Evolutionary conservation across 2,797 vertebrate genomes (phyloP).

Genomic region (Coregonus suidteri): DNA sequence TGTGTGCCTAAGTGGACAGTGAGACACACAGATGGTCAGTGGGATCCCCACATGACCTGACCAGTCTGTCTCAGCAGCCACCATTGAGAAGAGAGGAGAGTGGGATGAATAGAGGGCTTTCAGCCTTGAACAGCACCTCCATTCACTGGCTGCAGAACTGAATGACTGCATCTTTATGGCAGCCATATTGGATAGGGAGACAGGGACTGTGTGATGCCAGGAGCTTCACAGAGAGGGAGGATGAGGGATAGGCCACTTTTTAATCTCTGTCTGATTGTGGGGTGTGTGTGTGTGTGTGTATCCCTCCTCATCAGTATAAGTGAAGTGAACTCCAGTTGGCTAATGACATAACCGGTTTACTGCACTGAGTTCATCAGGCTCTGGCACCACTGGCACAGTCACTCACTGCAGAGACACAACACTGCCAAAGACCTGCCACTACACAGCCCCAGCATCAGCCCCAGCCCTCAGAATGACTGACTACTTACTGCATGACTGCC

Average conservation of each 20-base stretch:
- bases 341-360: constrained; percentile 36
- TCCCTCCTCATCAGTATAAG: constrained; percentile 31
- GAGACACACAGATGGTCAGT: constrained; percentile 30
- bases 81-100: constrained; percentile 27
- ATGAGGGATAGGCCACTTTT: neutral
- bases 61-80: neutral
- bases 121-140: constrained; percentile 47
- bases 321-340: constrained; percentile 40
- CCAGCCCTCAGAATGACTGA: neutral
- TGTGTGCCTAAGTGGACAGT: neutral
- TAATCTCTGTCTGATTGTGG: neutral
- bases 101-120: constrained; percentile 40
- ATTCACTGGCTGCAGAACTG: constrained; percentile 28
- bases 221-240: neutral
- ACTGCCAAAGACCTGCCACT: neutral
- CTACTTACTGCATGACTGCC: neutral
- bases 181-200: neutral
- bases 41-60: constrained; percentile 20
- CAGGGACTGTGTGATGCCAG: neutral
- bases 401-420: constrained; percentile 3
- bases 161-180: neutral
- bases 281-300: constrained; percentile 7
- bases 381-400: neutral
- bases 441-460: neutral
- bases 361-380: constrained; percentile 4